Evolutionary conservation across 1,140 invertebrate genomes (phyloP), one percentile per base, ranked within the genome.

Genomic region (Drosophila lacertosa): DNA sequence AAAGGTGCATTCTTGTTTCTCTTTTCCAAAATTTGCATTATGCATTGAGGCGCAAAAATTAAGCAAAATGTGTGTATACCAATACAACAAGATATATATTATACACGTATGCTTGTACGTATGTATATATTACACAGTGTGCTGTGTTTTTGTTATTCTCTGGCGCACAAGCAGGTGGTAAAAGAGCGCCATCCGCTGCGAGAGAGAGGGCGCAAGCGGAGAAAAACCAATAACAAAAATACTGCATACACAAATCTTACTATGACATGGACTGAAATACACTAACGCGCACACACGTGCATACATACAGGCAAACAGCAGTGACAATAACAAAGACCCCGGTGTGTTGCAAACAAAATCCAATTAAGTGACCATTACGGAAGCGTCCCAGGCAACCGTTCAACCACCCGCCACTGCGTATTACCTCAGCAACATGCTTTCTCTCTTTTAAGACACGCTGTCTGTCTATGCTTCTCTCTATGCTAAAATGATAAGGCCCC

Each of bases 111-210:
- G 16, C 4, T 39, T 40, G 33, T 60, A 24, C 45, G 51, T 66
- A 22, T 40, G 51, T 66, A 32, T 50, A 32, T 57, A 33, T 71
- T 65, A 64, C 57, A 59, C 42, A 47, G 45, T 54, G 67, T 83
- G 53, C 67, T 32, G 33, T 86, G 77, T 77, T 88, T 89, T 88
- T 88, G 75, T 89, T 89, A 82, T 86, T 86, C 66, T 86, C 77
- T 70, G 81, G 81, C 82, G 81, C 76, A 81, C 64, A 70, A 86
- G 82, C 77, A 86, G 73, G 81, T 88, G 81, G 77, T 48, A 60
- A 55, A 60, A 67, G 66, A 69, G 82, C 77, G 45, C 39, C 37
- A 65, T 42, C 2, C 26, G 16, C 35, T n/a, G 60, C 15, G 22
- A 15, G 9, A 50, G 24, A 50, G 64, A 63, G 24, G 24, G 55